phyloP scores from a whole-genome alignment of 2,113 vertebrate genomes.

The Laticauda laticaudata region DNA sequence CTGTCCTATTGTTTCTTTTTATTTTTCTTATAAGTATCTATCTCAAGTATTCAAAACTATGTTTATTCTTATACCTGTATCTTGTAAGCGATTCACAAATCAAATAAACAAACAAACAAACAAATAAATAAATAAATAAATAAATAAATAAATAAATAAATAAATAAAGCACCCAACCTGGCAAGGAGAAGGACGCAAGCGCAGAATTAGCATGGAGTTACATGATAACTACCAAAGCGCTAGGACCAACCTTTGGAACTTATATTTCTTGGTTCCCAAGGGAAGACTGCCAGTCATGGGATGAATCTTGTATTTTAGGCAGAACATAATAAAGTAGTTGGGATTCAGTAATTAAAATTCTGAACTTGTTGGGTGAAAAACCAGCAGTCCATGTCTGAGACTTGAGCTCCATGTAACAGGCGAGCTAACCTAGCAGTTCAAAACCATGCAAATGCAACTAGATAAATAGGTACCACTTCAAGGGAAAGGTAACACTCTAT shows the following conservation, averaged over 20 bases:
- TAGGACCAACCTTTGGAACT: neutral
- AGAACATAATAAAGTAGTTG: neutral
- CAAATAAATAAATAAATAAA: too few relatives aligned
- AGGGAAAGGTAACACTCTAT: too few relatives aligned
- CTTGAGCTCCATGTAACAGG: neutral
- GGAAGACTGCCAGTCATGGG: neutral
- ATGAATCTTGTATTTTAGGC: neutral
- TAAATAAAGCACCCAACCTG: neutral
- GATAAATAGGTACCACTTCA: neutral
- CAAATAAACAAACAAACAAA: too few relatives aligned
- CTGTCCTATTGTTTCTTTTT: too few relatives aligned
- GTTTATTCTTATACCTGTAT: too few relatives aligned
- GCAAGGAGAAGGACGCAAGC: neutral
- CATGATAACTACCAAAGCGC: neutral
- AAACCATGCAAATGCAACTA: neutral
- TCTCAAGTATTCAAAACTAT: too few relatives aligned
- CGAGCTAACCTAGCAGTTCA: neutral
- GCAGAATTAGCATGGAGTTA: neutral
- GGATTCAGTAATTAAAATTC: neutral
- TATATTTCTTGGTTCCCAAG: neutral
- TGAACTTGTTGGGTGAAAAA: neutral
- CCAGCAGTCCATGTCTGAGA: neutral
- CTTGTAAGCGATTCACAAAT: too few relatives aligned
- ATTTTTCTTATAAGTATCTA: too few relatives aligned
- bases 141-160: too few relatives aligned